Evolutionary conservation across 1,140 invertebrate genomes (phyloP), one percentile per base, ranked within the genome.

Genomic region (Papilio polytes): DNA sequence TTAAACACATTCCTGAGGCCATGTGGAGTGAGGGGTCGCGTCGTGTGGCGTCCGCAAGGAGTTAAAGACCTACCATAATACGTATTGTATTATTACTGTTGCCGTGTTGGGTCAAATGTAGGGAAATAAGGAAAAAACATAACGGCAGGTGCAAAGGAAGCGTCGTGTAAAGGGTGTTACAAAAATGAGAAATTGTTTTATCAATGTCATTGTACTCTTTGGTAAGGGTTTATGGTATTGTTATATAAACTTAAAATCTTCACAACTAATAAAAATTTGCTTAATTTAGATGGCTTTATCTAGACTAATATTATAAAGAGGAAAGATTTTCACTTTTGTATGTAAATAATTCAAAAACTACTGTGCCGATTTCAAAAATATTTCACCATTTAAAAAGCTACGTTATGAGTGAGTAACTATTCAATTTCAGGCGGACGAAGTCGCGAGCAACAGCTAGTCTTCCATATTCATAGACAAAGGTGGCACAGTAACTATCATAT

Each of bases 31-130:
- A 41, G 4, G 41, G 18, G 66, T 26, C 46, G 22, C 31, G 36
- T 26, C 59, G 63, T 7, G 36, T 48, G 31, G n/a, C 63, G 26
- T 66, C 6, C 41, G 18, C 46, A 72, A 70, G 74, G 77, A 84
- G 44, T 80, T 81, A 85, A 87, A 85, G 90, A 90, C 88, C 90
- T 92, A 90, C 88, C 87, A 85, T 88, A 91, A 90, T 90, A 86
- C 82, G 81, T 85, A 82, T 83, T 81, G 85, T 80, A 85, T 91
- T 89, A 90, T 89, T 87, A 89, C 74, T 83, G 83, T 84, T 78
- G 83, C 84, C 85, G 85, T 84, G 85, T 85, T 76, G 81, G 87
- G 84, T 87, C 83, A 84, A 86, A 84, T 80, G 86, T 85, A 86
- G 87, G 80, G 87, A 85, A 87, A 90, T 85, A 83, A 89, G 74